phyloP scores from a whole-genome alignment of 1,140 invertebrate genomes.

The Papilio polytes region DNA sequence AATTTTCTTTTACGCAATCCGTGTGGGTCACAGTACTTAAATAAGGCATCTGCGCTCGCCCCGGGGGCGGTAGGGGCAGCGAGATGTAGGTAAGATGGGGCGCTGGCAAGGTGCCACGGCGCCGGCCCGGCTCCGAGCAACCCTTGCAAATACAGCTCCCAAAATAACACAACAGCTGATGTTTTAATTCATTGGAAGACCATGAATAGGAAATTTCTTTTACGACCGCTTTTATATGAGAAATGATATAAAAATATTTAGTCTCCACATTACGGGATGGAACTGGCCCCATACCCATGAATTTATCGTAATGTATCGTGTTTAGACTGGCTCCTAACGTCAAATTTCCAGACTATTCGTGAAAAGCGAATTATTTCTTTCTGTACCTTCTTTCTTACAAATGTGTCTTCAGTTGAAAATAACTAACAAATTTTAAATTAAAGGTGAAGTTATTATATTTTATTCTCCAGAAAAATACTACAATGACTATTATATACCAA shows the following conservation, averaged over 20 bases:
- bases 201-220: conserved; percentile 34
- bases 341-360: neutral
- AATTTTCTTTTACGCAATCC: conserved; percentile 29
- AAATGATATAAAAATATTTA: neutral
- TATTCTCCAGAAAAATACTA: neutral
- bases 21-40: conserved; percentile 9
- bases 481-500: neutral
- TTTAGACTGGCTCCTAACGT: no score
- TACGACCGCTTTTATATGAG: neutral
- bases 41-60: conserved; percentile 48
- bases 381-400: neutral
- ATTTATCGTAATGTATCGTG: neutral
- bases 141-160: conserved; percentile 51
- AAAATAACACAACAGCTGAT: conserved; percentile 62
- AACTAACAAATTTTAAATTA: neutral
- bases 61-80: conserved; percentile 41
- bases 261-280: neutral
- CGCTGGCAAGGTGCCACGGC: conserved; percentile 66
- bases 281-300: neutral
- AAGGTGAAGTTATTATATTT: neutral
- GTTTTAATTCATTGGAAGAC: conserved; percentile 39
- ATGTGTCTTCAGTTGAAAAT: neutral
- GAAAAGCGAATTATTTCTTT: neutral
- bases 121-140: conserved; percentile 48
- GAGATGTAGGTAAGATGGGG: conserved; percentile 65